A percentile compares a stretch with the other conserved stretches of the same genome.
These are phyloP conservation scores for Pelodytes ibericus DNA, from an alignment of 2,797 vertebrate genomes.

Conservation along the genomic window DNA sequence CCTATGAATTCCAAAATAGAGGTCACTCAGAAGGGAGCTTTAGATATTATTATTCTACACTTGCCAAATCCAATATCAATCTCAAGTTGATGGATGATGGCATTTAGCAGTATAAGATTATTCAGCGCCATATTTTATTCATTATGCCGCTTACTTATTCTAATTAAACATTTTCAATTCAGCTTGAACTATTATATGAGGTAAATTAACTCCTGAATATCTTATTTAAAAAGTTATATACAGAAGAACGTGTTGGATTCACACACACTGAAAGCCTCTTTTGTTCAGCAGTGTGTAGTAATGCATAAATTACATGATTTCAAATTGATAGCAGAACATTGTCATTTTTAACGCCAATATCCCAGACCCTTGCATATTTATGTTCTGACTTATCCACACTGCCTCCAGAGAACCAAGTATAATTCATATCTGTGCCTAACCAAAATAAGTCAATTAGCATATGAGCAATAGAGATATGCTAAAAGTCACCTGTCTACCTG, in stretches of 20 bases:
- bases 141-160: neutral
- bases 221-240: neutral
- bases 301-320: neutral
- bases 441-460: neutral
- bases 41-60: neutral
- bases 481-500: no score
- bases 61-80: neutral
- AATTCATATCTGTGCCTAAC: neutral
- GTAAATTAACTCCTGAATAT: neutral
- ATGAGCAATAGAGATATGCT: no score
- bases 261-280: neutral
- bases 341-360: neutral
- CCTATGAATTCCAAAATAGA: no score
- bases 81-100: neutral
- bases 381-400: neutral
- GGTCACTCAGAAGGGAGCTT: neutral
- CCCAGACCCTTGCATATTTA: neutral
- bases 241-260: neutral
- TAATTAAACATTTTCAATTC: conserved; percentile 1
- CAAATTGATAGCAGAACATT: neutral
- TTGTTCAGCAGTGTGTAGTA: neutral
- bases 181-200: neutral
- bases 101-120: neutral
- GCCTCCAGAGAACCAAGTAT: neutral
- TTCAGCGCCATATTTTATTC: neutral